phyloP scores from a whole-genome alignment of 2,113 vertebrate genomes.

The Psammodynastes pulverulentus region DNA sequence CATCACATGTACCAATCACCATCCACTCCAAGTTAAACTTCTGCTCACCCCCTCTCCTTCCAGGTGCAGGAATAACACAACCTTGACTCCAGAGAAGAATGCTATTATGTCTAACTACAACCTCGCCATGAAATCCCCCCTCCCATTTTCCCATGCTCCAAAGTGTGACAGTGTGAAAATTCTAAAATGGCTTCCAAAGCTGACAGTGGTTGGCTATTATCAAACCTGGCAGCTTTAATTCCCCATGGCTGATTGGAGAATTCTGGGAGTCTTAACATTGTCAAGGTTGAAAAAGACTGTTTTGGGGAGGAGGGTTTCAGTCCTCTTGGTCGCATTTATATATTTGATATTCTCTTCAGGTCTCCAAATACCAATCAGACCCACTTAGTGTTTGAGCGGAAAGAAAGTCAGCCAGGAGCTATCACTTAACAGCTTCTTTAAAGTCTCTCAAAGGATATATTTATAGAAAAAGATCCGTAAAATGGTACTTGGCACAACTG shows the following conservation, averaged over 20 bases:
- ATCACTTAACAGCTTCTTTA: constrained; percentile 18
- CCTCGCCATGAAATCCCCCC: too few species aligned
- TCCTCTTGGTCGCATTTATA: not conserved
- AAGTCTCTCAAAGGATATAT: constrained; percentile 35
- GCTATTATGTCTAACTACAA: too few species aligned
- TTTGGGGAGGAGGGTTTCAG: not conserved
- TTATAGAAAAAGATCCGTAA: constrained; percentile 56
- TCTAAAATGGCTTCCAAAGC: too few species aligned
- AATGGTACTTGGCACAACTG: constrained; percentile 56
- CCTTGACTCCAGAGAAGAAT: too few species aligned
- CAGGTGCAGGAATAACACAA: too few species aligned
- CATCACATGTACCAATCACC: too few species aligned
- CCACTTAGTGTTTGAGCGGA: not conserved
- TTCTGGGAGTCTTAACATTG: not conserved
- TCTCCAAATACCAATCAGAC: not conserved
- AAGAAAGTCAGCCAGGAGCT: not conserved
- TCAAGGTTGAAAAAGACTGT: not conserved
- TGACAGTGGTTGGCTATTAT: not conserved
- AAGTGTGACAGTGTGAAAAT: too few species aligned
- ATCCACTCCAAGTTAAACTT: too few species aligned
- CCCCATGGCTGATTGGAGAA: not conserved
- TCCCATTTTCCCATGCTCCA: too few species aligned
- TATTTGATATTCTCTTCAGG: not conserved
- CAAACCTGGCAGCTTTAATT: not conserved
- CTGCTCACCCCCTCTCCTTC: too few species aligned